Conservation (phyloP, 2,113 vertebrate species). For the Phrynosoma blainvillii region DNA sequence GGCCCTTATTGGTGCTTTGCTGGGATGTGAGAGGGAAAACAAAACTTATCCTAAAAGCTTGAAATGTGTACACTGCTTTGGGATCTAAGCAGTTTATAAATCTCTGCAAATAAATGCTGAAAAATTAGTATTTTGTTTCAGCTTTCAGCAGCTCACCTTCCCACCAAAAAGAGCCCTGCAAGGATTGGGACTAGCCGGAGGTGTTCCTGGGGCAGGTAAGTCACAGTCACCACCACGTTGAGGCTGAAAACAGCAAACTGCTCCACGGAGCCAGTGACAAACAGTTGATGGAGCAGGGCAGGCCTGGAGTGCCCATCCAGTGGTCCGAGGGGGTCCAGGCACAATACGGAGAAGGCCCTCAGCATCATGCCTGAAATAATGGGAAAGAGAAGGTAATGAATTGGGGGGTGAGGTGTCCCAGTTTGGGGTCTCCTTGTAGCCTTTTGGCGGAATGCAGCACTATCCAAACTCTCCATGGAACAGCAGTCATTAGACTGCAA, state of each 20-base stretch:
- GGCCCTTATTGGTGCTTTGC: too few relatives aligned
- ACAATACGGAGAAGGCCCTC: conserved; percentile 70
- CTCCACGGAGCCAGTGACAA: conserved; percentile 69
- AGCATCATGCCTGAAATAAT: conserved; percentile 66
- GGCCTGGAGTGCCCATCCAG: conserved; percentile 51
- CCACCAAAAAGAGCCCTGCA: conserved; percentile 72
- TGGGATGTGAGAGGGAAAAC: too few relatives aligned
- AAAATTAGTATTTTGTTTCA: too few relatives aligned
- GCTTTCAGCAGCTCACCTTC: conserved; percentile 68
- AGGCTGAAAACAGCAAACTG: conserved; percentile 75
- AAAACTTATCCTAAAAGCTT: too few relatives aligned
- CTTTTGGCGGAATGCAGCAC: too few relatives aligned
- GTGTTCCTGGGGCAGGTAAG: conserved; percentile 72
- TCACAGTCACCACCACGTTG: conserved; percentile 73
- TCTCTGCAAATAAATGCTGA: too few relatives aligned
- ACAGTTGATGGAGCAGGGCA: conserved; percentile 66
- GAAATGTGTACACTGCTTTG: too few relatives aligned
- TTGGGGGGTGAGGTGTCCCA: too few relatives aligned
- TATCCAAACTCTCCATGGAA: too few relatives aligned
- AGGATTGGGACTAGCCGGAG: conserved; percentile 75
- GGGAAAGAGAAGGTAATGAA: neutral
- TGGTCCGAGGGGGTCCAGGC: conserved; percentile 63
- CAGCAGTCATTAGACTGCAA: too few relatives aligned
- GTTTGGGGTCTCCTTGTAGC: too few relatives aligned
- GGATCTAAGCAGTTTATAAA: too few relatives aligned